Percentiles rank a stretch among this genome's conserved stretches.
Evolutionary conservation across 2,113 vertebrate genomes (phyloP).

Genomic region (Myocastor coypus): DNA sequence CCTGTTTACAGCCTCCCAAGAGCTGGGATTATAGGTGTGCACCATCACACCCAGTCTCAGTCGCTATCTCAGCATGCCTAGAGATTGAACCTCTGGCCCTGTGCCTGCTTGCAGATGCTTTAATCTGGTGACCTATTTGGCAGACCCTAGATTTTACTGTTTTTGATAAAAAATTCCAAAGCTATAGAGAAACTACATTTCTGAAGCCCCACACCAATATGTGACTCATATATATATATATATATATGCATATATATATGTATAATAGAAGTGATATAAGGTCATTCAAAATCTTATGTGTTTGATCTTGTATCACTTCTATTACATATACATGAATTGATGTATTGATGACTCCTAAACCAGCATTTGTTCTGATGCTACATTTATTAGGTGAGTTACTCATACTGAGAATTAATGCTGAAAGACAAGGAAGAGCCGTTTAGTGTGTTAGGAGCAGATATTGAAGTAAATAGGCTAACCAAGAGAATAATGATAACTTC

Average conservation of each 20-base stretch:
- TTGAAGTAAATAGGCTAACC: constrained; percentile 29
- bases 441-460: background rate
- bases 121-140: too few relatives aligned
- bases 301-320: too few relatives aligned
- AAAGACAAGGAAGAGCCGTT: constrained; percentile 9
- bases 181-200: constrained; percentile 13
- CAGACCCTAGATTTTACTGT: background rate
- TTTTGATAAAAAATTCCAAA: background rate
- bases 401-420: constrained; percentile 10
- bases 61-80: too few relatives aligned
- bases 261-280: background rate
- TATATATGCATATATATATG: too few relatives aligned
- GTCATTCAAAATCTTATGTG: background rate
- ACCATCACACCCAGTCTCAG: too few relatives aligned
- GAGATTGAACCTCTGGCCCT: too few relatives aligned
- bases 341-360: background rate
- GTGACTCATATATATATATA: too few relatives aligned
- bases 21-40: too few relatives aligned
- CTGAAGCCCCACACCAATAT: background rate
- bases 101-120: too few relatives aligned
- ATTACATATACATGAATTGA: too few relatives aligned
- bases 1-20: too few relatives aligned
- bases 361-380: constrained; percentile 5
- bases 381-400: constrained; percentile 17
- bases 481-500: constrained; percentile 52